Base-by-base conservation (phyloP, 2,888 invertebrate genomes). In the Thereva nobilitata region DNA sequence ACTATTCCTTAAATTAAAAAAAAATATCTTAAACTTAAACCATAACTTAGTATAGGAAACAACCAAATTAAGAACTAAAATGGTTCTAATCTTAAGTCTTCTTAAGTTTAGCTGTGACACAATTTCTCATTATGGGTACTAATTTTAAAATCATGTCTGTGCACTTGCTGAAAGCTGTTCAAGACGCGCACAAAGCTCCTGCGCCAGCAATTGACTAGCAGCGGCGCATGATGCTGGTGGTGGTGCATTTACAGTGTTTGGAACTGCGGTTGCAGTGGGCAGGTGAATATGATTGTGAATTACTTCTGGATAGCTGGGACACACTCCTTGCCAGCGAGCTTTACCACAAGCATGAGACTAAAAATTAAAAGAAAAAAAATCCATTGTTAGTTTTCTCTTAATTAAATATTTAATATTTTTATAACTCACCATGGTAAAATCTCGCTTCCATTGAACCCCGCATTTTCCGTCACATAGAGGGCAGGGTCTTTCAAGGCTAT, bases 381-480 rank as follows among this genome's bases (percentile, higher is more conserved):
- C n/a, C 56, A 49, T 42, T 38, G 42, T 34, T 44, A 59, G 45
- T 34, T 45, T 8, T 45, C 7, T 56, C 41, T 44, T 57, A 8
- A 34, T 42, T 34, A 63, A 34, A 23, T 23, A 23, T 47, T 38
- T 34, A 37, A 34, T 55, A 40, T 23, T 23, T 23, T 23, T 23
- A 2, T 23, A 66, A 79, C 83, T 84, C 79, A 91, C 91, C 87
- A 87, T 86, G 72, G 88, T 87, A 72, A 91, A 86, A 81, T 92
- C 90, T 72, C 92, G 84, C 75, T 87, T 89, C 91, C 91, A 92
- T 57, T 83, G 80, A 61, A 85, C 84, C 70, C 85, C 86, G 77
- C 92, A 92, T 73, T 85, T 85, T 61, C 91, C 91, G 68, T 89
- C 87, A 77, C 92, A 92, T 10, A 86, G 82, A 8, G 89, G 88